phyloP scores from a whole-genome alignment of 1,140 invertebrate species.

The Epicauta chinensis region DNA sequence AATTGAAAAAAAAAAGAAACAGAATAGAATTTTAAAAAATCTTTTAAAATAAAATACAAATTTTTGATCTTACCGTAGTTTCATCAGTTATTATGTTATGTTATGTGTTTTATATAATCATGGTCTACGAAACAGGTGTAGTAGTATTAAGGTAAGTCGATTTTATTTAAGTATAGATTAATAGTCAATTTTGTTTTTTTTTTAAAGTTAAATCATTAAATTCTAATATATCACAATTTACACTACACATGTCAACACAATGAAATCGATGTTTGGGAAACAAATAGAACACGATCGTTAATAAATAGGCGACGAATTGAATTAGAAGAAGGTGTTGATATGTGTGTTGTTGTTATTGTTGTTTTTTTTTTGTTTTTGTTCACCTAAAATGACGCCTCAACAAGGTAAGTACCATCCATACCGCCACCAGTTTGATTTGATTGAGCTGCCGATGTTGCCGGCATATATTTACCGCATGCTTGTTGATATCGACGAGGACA shows the following conservation, averaged over 20 bases:
- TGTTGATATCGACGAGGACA: conserved; percentile 84
- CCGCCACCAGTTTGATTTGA: conserved; percentile 69
- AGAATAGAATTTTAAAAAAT: too few species aligned
- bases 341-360: background rate
- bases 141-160: too few species aligned
- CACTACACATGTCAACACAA: conserved; percentile 31
- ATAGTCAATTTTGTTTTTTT: too few species aligned
- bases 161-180: too few species aligned
- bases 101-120: too few species aligned
- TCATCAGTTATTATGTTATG: too few species aligned
- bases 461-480: conserved; percentile 77
- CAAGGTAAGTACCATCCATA: conserved; percentile 74
- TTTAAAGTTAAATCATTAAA: too few species aligned
- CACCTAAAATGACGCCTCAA: conserved; percentile 71
- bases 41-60: too few species aligned
- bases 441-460: conserved; percentile 66
- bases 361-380: background rate
- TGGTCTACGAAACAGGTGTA: too few species aligned
- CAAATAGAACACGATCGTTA: conserved; percentile 11
- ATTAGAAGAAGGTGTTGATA: background rate
- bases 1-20: too few species aligned
- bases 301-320: background rate
- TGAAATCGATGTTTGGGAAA: conserved; percentile 30
- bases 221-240: conserved; percentile 32
- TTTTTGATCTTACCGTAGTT: too few species aligned